Conservation (phyloP, 2,797 vertebrate genomes). For the Lepilemur ruficaudatus region DNA sequence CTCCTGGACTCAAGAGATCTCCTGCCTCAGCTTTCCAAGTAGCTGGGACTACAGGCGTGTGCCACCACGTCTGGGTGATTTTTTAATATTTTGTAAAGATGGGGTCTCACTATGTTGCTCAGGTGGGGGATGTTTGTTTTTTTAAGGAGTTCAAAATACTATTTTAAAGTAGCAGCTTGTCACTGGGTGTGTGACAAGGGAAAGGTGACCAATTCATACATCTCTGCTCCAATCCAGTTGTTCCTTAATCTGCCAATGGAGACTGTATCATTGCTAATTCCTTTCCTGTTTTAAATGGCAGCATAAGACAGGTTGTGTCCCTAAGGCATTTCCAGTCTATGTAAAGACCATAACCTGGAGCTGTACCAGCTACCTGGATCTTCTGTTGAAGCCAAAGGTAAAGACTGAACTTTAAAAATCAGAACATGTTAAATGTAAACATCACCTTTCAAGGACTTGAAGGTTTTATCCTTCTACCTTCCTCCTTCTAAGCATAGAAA, state of each 20-base stretch:
- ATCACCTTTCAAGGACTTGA: not conserved
- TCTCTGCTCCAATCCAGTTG: not conserved
- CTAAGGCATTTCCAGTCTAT: not conserved
- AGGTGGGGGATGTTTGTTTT: not conserved
- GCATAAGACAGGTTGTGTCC: not conserved
- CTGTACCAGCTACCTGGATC: not conserved
- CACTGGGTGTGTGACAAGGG: not conserved
- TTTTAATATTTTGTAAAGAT: not conserved
- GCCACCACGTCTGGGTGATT: not conserved
- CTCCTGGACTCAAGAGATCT: not conserved
- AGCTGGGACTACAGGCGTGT: not conserved
- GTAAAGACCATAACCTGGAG: not conserved
- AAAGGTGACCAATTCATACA: not conserved
- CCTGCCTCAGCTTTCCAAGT: not conserved
- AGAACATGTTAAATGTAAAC: not conserved
- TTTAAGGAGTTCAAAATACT: not conserved
- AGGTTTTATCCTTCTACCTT: not conserved
- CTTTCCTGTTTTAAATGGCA: not conserved
- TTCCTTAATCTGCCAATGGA: not conserved
- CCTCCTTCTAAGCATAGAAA: not conserved
- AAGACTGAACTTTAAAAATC: not conserved
- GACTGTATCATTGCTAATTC: not conserved
- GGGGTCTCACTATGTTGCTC: not conserved
- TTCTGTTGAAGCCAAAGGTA: not conserved
- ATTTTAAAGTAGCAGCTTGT: not conserved